A percentile compares a stretch with the other conserved stretches of the same genome.
Conservation (phyloP, 2,888 invertebrate species). For the Cataglyphis cursor region DNA sequence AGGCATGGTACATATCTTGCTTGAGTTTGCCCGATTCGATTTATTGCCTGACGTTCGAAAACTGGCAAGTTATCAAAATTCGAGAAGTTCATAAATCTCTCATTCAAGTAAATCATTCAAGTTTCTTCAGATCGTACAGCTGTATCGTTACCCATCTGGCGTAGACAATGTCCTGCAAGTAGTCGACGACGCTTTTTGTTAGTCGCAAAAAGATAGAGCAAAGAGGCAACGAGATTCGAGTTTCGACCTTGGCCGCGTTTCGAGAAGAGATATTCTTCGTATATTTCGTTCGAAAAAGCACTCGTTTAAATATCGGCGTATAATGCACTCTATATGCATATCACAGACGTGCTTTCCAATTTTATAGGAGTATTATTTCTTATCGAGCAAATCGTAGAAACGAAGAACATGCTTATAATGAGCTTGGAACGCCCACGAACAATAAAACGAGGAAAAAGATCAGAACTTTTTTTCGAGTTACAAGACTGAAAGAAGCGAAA, state of each 20-base stretch:
- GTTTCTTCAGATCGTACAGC: slow-evolving; percentile 6
- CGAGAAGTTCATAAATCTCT: slow-evolving; percentile 35
- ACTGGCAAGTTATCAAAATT: slow-evolving; percentile 42
- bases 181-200: slow-evolving; percentile 35
- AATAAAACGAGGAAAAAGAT: not conserved
- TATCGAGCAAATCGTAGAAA: not conserved
- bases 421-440: not conserved
- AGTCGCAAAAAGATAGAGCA: not conserved
- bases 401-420: not conserved
- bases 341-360: not conserved
- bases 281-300: slow-evolving; percentile 16
- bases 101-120: slow-evolving; percentile 39
- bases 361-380: not conserved
- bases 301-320: slow-evolving; percentile 7
- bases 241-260: slow-evolving; percentile 48
- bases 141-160: slow-evolving; percentile 22
- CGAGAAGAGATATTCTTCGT: slow-evolving; percentile 22
- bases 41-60: slow-evolving; percentile 6
- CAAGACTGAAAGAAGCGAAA: not conserved
- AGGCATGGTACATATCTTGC: too few species aligned
- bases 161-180: slow-evolving; percentile 17
- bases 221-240: slow-evolving; percentile 20
- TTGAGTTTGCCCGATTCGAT: slow-evolving; percentile 9
- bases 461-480: not conserved
- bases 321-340: not conserved